A percentile compares a stretch with the other conserved stretches of the same genome.
These are phyloP conservation scores for Diarsia dahlii DNA, from an alignment of 2,888 invertebrate genomes.

Conservation along the genomic window DNA sequence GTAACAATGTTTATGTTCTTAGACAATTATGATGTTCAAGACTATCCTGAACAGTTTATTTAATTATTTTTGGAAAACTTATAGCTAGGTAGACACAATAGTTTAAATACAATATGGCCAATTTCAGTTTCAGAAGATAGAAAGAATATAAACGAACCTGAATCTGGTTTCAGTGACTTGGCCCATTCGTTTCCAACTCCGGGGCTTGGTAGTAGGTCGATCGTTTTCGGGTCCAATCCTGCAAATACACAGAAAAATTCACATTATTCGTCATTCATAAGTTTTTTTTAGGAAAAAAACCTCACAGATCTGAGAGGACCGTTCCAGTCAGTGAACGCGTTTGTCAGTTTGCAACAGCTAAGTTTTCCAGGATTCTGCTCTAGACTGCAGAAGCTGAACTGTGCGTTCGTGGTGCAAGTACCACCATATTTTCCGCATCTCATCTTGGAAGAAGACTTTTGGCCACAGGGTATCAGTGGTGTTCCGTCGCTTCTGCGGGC, in stretches of 20 bases:
- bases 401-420: no score
- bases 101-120: no score
- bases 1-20: background rate
- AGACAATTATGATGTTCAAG: background rate
- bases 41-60: background rate
- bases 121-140: no score
- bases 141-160: conserved; percentile 85
- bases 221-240: conserved; percentile 94
- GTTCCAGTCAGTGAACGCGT: no score
- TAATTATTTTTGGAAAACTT: no score
- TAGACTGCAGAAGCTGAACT: background rate
- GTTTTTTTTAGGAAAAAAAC: background rate
- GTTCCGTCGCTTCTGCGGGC: no score
- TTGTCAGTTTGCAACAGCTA: background rate
- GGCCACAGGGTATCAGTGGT: no score
- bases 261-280: background rate
- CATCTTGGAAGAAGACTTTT: no score
- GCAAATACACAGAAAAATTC: conserved; percentile 25
- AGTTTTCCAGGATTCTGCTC: background rate
- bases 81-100: no score
- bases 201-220: conserved; percentile 96
- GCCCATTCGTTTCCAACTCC: conserved; percentile 96
- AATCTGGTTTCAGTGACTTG: conserved; percentile 95
- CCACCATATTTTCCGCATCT: no score
- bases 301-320: no score